phyloP scores from a whole-genome alignment of 2,797 vertebrate genomes.

The Melanotaenia trifasciata region DNA sequence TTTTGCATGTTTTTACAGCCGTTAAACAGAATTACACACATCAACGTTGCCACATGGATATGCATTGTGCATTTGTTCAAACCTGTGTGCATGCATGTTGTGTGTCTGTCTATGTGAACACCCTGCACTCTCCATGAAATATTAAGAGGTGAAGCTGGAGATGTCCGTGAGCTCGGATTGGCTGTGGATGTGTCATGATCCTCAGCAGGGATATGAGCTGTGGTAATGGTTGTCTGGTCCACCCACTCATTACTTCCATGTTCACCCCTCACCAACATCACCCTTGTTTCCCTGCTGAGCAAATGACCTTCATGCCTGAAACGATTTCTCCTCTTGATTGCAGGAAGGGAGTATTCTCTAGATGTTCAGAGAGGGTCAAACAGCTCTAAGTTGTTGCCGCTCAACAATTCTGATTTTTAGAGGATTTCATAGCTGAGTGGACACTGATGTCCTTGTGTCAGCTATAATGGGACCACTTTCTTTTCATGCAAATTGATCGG shows the following conservation, averaged over 20 bases:
- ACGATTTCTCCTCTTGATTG: conserved; percentile 71
- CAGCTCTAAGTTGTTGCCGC: conserved; percentile 69
- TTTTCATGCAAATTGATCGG: conserved; percentile 82
- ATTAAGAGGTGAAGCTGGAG: conserved; percentile 94
- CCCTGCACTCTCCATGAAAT: conserved; percentile 89
- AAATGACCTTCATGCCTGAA: conserved; percentile 83
- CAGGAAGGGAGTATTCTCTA: conserved; percentile 57
- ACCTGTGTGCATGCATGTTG: conserved; percentile 19
- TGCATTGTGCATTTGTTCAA: conserved; percentile 23
- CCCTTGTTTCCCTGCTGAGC: conserved; percentile 74
- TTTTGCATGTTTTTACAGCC: conserved; percentile 52
- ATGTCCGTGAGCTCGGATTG: conserved; percentile 89
- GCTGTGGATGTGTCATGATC: conserved; percentile 91
- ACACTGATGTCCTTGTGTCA: conserved; percentile 79
- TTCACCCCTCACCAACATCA: conserved; percentile 47
- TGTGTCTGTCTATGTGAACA: conserved; percentile 69
- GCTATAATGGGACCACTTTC: conserved; percentile 80
- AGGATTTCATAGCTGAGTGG: conserved; percentile 82
- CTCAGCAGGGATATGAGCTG: conserved; percentile 70
- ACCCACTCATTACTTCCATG: conserved; percentile 77
- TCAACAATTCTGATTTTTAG: conserved; percentile 77
- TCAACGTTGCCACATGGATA: conserved; percentile 24
- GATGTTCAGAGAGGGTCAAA: conserved; percentile 63
- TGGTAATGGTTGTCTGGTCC: conserved; percentile 77
- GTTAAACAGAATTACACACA: conserved; percentile 55